Evolutionary conservation across 2,113 vertebrate species (phyloP).

Genomic region (Lipophrys pholis): DNA sequence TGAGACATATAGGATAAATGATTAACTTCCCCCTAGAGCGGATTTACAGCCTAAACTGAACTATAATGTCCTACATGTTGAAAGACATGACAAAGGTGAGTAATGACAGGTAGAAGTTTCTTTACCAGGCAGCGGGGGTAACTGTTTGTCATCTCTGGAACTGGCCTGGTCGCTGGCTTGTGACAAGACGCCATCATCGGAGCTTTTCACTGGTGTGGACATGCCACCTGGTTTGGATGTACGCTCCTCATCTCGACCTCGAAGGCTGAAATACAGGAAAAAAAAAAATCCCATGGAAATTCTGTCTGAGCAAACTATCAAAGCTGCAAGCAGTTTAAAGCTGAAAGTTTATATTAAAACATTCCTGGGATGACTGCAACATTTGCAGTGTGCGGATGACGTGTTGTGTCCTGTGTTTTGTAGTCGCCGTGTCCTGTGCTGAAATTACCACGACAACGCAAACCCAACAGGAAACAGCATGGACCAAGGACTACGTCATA

Average conservation of each 20-base stretch:
- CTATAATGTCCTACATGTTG: no score
- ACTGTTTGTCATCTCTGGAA: slow-evolving; percentile 87
- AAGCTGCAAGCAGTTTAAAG: neutral
- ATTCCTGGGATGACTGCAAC: slow-evolving; percentile 7
- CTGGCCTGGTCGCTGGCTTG: slow-evolving; percentile 87
- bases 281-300: neutral
- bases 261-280: slow-evolving; percentile 82
- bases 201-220: slow-evolving; percentile 89
- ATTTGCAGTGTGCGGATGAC: slow-evolving; percentile 1
- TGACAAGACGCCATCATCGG: slow-evolving; percentile 82
- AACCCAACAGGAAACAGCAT: slow-evolving; percentile 28
- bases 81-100: neutral
- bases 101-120: neutral
- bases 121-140: slow-evolving; percentile 92
- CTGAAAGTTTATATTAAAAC: neutral
- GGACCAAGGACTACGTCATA: neutral
- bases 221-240: slow-evolving; percentile 87
- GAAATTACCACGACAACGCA: slow-evolving; percentile 30
- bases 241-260: slow-evolving; percentile 93
- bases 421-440: slow-evolving; percentile 16
- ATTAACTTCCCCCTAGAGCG: no score
- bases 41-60: no score
- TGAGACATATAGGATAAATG: no score
- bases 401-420: slow-evolving; percentile 6
- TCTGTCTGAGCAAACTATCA: neutral